These are phyloP conservation scores for Tapera naevia DNA, from an alignment of 2,797 vertebrate species.

Conservation along the genomic window DNA sequence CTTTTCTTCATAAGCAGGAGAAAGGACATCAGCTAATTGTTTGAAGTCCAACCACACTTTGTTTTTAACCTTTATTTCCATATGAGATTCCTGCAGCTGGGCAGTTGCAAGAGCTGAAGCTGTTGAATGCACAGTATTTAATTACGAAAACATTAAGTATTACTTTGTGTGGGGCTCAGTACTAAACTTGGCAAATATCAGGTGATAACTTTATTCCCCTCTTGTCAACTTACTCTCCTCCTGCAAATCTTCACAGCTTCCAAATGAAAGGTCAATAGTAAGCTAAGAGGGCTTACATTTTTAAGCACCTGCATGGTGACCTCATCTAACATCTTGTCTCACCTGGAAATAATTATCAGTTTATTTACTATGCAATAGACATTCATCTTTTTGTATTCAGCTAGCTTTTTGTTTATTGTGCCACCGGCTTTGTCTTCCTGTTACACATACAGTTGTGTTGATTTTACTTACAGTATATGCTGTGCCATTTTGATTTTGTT, in stretches of 20 bases:
- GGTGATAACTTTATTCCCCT: slow-evolving; percentile 68
- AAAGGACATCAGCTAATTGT: not conserved
- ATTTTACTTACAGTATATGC: slow-evolving; percentile 76
- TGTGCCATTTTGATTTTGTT: slow-evolving; percentile 80
- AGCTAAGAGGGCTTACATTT: slow-evolving; percentile 74
- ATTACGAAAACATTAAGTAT: slow-evolving; percentile 29
- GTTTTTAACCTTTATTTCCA: not conserved
- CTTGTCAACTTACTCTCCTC: slow-evolving; percentile 71
- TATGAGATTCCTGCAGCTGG: not conserved
- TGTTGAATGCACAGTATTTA: slow-evolving; percentile 46
- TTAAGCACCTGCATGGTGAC: slow-evolving; percentile 75
- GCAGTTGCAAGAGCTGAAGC: slow-evolving; percentile 48
- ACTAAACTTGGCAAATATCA: slow-evolving; percentile 78
- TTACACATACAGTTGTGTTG: slow-evolving; percentile 72
- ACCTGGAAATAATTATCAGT: slow-evolving; percentile 78
- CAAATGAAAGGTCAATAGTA: slow-evolving; percentile 76
- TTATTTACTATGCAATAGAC: slow-evolving; percentile 94
- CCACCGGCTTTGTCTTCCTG: slow-evolving; percentile 85
- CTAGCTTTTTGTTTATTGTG: slow-evolving; percentile 74
- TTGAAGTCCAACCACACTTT: not conserved
- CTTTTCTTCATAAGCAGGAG: slow-evolving; percentile 36
- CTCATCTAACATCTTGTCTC: slow-evolving; percentile 74
- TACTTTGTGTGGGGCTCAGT: slow-evolving; percentile 54
- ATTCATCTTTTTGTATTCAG: slow-evolving; percentile 75
- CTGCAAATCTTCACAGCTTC: slow-evolving; percentile 70